Evolutionary conservation across 2,888 invertebrate genomes (phyloP), one percentile per base, ranked within the genome.

Genomic region (Matsumyia berberina): DNA sequence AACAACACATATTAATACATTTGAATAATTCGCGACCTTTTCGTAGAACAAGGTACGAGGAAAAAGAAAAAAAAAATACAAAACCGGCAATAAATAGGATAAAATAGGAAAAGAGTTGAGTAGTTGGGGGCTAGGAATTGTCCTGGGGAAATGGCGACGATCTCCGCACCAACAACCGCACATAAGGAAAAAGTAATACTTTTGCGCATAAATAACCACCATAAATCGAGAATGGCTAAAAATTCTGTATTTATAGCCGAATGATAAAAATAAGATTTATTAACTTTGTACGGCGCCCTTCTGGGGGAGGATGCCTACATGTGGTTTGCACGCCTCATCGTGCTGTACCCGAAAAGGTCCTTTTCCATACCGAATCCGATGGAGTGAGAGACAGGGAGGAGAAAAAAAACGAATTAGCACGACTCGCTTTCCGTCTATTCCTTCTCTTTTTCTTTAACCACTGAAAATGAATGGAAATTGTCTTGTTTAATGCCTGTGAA

Each of bases 231-330:
- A 90, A 90, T 90, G 91, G 91, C 91, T 91, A 91, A 91, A 91
- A 91, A 91, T 91, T 91, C 91, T 91, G 90, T 91, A 91, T 91
- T 91, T 91, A 91, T 91, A 90, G 91, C 90, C 90, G 87, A 90
- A 91, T 91, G 91, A 91, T 91, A 91, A 91, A 91, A 91, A 91
- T 91, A 90, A 91, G 91, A 91, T 91, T 91, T 91, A 91, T 91
- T 91, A 91, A 91, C 91, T 90, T 91, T 90, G 72, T 73, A 66
- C 76, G 62, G 86, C 79, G 42, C 76, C 76, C 76, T 64, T 51
- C 49, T 70, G 58, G 57, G 64, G 53, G 51, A 35, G 62, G 82
- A 49, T 67, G 55, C 78, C 70, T 82, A 62, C 73, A 67, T 78
- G 72, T 60, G 55, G 77, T 53, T 53, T 62, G 51, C 33, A 58